Percentiles rank a stretch among this genome's conserved stretches.
Conservation (phyloP, 2,888 invertebrate species). For the Pasiphila rectangulata region DNA sequence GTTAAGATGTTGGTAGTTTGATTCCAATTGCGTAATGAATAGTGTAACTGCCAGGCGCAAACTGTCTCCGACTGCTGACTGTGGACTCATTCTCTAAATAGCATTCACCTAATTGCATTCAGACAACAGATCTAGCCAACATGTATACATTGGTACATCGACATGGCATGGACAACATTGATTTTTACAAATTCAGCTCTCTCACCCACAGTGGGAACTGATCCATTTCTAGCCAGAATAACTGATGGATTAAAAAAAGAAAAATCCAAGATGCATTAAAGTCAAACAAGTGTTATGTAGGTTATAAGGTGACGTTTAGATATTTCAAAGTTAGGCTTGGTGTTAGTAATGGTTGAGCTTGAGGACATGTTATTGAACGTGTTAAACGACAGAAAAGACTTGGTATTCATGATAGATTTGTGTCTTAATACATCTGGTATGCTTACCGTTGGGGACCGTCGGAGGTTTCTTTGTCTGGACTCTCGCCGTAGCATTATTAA, state of each 20-base stretch:
- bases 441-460: conserved; percentile 94
- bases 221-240: conserved; percentile 83
- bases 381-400: conserved; percentile 19
- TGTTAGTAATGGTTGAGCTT: conserved; percentile 21
- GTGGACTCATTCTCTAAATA: conserved; percentile 70
- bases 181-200: conserved; percentile 74
- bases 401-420: conserved; percentile 14
- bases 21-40: conserved; percentile 20
- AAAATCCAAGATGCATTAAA: conserved; percentile 72
- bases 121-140: conserved; percentile 74
- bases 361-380: conserved; percentile 21
- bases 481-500: conserved; percentile 99
- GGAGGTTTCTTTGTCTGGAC: conserved; percentile 99
- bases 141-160: conserved; percentile 61
- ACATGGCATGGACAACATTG: conserved; percentile 73
- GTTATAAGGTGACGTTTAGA: conserved; percentile 17
- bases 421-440: conserved; percentile 17
- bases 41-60: conserved; percentile 36
- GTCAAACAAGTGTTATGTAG: conserved; percentile 35
- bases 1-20: neutral
- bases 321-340: conserved; percentile 12
- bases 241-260: conserved; percentile 78
- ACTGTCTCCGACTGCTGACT: conserved; percentile 68
- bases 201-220: conserved; percentile 84
- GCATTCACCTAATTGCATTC: conserved; percentile 79